Evolutionary conservation across 1,140 invertebrate species (phyloP).

Genomic region (Heliconius hewitsoni): DNA sequence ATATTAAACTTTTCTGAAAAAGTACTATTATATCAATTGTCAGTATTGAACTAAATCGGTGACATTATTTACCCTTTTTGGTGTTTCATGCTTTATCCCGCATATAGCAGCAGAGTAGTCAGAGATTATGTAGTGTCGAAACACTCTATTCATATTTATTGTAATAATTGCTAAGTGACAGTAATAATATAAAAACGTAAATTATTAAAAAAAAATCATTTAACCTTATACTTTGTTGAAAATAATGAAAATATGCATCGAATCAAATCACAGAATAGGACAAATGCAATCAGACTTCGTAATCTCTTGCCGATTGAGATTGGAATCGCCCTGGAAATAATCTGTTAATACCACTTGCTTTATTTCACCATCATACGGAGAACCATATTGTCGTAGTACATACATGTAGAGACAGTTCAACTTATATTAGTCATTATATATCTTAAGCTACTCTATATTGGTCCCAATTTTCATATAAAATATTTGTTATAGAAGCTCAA

Average conservation of each 20-base stretch:
- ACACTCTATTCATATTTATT: no score
- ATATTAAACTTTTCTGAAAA: no score
- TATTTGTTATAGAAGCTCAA: conserved; percentile 4
- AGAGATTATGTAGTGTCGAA: no score
- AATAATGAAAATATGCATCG: conserved; percentile 30
- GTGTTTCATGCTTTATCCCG: no score
- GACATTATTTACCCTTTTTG: no score
- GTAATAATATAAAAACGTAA: background rate
- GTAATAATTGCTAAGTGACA: no score
- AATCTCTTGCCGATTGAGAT: conserved; percentile 39
- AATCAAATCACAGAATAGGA: conserved; percentile 31
- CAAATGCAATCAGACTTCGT: conserved; percentile 42
- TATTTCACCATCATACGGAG: conserved; percentile 22
- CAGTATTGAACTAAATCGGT: no score
- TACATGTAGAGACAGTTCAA: background rate
- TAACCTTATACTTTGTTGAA: background rate
- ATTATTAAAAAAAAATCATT: background rate
- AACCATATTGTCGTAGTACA: background rate
- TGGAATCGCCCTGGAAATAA: conserved; percentile 29
- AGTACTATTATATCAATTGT: no score
- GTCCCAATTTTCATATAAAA: background rate
- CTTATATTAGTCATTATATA: background rate
- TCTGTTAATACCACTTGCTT: conserved; percentile 31
- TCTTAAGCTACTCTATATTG: conserved; percentile 1
- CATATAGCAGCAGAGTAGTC: no score